Evolutionary conservation across 1,140 invertebrate genomes (phyloP).

Genomic region (Drosophila arawakana): DNA sequence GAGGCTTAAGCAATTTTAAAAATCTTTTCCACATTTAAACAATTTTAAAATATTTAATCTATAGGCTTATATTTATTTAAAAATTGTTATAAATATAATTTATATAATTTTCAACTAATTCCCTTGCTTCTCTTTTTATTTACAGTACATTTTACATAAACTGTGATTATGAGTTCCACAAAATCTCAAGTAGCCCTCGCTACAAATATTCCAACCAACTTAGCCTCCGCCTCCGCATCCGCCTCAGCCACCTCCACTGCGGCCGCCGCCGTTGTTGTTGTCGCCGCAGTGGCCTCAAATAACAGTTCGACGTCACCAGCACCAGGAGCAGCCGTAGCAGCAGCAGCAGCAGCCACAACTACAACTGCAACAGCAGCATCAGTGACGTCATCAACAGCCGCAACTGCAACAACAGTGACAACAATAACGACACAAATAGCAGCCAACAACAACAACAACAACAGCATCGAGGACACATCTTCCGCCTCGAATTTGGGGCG

Average conservation of each 20-base stretch:
- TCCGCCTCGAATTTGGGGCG: conserved; percentile 67
- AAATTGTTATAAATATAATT: not conserved
- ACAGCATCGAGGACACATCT: conserved; percentile 65
- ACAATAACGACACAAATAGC: conserved; percentile 38
- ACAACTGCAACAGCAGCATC: conserved; percentile 29
- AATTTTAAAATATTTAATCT: too few species aligned
- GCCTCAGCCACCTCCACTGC: conserved; percentile 70
- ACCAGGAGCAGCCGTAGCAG: conserved; percentile 36
- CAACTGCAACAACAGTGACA: conserved; percentile 39
- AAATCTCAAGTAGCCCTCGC: conserved; percentile 84
- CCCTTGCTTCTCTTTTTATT: conserved; percentile 3
- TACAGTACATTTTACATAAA: conserved; percentile 82
- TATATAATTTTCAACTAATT: not conserved
- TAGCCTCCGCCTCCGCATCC: conserved; percentile 73
- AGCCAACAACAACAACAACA: conserved; percentile 62
- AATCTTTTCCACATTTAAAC: too few species aligned
- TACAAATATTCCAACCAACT: conserved; percentile 84
- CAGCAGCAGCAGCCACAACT: conserved; percentile 40
- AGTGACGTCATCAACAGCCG: conserved; percentile 37
- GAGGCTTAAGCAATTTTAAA: too few species aligned
- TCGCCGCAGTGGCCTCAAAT: conserved; percentile 72
- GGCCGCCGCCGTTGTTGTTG: conserved; percentile 77
- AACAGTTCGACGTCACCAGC: conserved; percentile 45
- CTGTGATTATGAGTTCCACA: conserved; percentile 84
- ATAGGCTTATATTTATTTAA: not conserved